Evolutionary conservation across 2,888 invertebrate species (phyloP), one percentile per base, ranked within the genome.

Genomic region (Nymphalis urticae): DNA sequence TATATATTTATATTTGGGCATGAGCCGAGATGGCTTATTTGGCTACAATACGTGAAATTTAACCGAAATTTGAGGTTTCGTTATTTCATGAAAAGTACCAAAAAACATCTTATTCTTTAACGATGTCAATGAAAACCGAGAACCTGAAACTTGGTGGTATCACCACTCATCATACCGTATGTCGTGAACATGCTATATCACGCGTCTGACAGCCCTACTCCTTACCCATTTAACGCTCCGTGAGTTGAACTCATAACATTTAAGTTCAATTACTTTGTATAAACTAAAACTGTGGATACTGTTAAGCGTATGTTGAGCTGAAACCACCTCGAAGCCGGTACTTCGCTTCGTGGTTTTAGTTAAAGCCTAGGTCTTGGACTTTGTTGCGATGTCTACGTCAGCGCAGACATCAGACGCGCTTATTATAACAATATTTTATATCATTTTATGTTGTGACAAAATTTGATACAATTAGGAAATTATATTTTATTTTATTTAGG

Each of bases 301-400:
- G 47, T 21, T 9, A 17, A 19, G n/a, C 21, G 50, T 32, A 32
- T n/a, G 56, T n/a, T 10, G 56, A 13, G 50, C 10, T 32, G 9
- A 48, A 32, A 27, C 50, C 50, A 32, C 50, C 10, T 13, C 42
- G n/a, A 4, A 42, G 42, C 42, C 42, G 42, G 50, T 17, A 48
- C 50, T 50, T 13, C 62, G n/a, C 62, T 27, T 10, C 62, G 50
- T 50, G 62, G 62, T 62, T 62, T 42, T 32, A 62, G 32, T 36
- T 58, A 58, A 36, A 58, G 58, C 58, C 58, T 58, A 58, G 42
- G 58, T 58, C 58, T 58, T 58, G 58, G 58, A 58, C 42, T 58
- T 58, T 42, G 58, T 42, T 58, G 58, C 58, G 13, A 58, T 42
- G 54, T 56, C 54, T 56, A 13, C 8, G 19, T 1, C 13, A 19